Evolutionary conservation across 2,113 vertebrate genomes (phyloP), one percentile per base, ranked within the genome.

Genomic region (Esox niger): DNA sequence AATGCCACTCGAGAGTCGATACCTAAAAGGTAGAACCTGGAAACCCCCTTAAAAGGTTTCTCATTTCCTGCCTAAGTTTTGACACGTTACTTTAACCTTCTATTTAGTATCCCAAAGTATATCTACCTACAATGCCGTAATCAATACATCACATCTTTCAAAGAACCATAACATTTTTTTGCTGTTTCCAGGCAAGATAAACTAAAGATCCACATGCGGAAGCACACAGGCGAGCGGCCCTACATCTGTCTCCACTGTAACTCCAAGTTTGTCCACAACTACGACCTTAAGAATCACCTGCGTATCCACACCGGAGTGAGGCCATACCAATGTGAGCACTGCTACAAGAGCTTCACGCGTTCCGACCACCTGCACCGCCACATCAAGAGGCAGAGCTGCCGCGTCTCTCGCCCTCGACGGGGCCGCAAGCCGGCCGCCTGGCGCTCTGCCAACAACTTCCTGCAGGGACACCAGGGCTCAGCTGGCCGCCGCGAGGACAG

Each of bases 231-330:
- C 2, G 97, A 99, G 82, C 91, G 97, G 62, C 97, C 97, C 0
- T 98, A 98, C 88, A 93, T 98, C 79, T 99, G 97, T 88, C 94
- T 97, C 80, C 96, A 98, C 88, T 99, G 97, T 94, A 98, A 96
- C 29, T 95, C 97, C 83, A 96, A 97, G 75, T 99, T 99, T 1
- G 95, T 98, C 79, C 97, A 99, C 91, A 99, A 98, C 91, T 98
- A 99, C 10, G 97, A 99, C 93, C 93, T 99, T 80, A 98, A 98
- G 89, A 99, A 99, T 89, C 97, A 99, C 90, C 92, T 98, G 91
- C 95, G 97, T 64, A 98, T 98, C 88, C 97, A 99, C 86, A 99
- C 96, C 0, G 97, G 97, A 2, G 90, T 98, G 71, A 91, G 97
- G 31, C 97, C 97, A 10, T 99, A 99, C 89, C 96, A 98, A 89